Conservation (phyloP, 2,888 invertebrate species). For the Pterobdella sp. region DNA sequence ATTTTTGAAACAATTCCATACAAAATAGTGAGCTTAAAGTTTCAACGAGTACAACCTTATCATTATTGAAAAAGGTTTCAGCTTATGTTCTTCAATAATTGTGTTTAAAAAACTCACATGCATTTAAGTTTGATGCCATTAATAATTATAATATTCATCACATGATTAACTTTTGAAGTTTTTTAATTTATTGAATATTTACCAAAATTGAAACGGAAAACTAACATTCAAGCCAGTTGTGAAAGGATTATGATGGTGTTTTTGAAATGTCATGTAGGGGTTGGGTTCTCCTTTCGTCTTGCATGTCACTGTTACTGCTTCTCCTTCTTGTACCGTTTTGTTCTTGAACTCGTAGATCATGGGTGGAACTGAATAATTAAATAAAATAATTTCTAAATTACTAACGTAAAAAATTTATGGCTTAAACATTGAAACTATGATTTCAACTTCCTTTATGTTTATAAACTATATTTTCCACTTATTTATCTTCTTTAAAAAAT, state of each 20-base stretch:
- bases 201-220: too few species aligned
- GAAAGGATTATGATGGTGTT: slow-evolving; percentile 34
- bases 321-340: slow-evolving; percentile 29
- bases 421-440: neutral
- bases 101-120: too few species aligned
- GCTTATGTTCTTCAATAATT: too few species aligned
- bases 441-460: neutral
- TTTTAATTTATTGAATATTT: too few species aligned
- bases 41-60: too few species aligned
- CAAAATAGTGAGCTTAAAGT: too few species aligned
- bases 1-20: too few species aligned
- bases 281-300: slow-evolving; percentile 38
- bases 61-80: too few species aligned
- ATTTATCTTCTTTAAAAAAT: too few species aligned
- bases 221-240: slow-evolving; percentile 35
- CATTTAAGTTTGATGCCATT: too few species aligned
- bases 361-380: slow-evolving; percentile 29
- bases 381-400: neutral
- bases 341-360: slow-evolving; percentile 29
- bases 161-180: too few species aligned
- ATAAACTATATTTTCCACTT: neutral
- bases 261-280: slow-evolving; percentile 36
- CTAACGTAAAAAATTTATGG: neutral
- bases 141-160: too few species aligned
- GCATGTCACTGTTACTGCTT: slow-evolving; percentile 35